A percentile compares a stretch with the other conserved stretches of the same genome.
These are phyloP conservation scores for Eristalis pertinax DNA, from an alignment of 2,888 invertebrate species.

Conservation along the genomic window DNA sequence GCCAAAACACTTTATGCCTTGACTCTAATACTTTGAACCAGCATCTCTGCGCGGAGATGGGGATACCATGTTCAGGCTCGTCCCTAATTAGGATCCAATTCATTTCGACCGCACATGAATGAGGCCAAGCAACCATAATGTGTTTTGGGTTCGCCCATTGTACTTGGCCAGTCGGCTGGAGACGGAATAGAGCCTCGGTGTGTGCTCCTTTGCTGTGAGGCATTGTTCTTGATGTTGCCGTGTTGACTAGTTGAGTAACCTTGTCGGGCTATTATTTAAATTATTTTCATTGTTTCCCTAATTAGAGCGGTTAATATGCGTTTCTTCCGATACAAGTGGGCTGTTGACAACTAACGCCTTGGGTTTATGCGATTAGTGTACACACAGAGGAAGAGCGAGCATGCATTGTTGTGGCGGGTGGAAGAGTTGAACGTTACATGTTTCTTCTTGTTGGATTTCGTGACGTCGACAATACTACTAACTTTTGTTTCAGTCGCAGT, in stretches of 20 bases:
- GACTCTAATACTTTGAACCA: constrained; percentile 36
- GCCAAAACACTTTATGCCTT: constrained; percentile 64
- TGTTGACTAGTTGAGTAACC: constrained; percentile 15
- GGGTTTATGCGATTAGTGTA: constrained; percentile 5
- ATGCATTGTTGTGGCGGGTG: neutral
- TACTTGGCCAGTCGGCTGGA: constrained; percentile 57
- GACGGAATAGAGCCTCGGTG: constrained; percentile 11
- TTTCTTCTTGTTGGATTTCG: too few species aligned
- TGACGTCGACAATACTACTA: too few species aligned
- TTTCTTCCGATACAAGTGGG: constrained; percentile 46
- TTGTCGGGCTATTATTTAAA: constrained; percentile 60
- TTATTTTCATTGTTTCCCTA: constrained; percentile 65
- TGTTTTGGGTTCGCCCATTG: constrained; percentile 65
- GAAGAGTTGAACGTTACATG: too few species aligned
- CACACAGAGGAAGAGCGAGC: neutral
- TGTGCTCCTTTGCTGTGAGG: constrained; percentile 26
- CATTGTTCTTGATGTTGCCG: constrained; percentile 23
- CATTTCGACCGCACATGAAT: constrained; percentile 70
- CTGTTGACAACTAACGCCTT: constrained; percentile 28
- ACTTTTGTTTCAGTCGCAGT: too few species aligned
- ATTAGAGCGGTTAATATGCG: constrained; percentile 68
- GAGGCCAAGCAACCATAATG: constrained; percentile 68
- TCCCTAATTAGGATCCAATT: constrained; percentile 73
- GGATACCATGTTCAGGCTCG: constrained; percentile 55
- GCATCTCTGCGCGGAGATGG: constrained; percentile 16